Percentiles rank a stretch among this genome's conserved stretches.
These are phyloP conservation scores for Leucoma salicis DNA, from an alignment of 2,888 invertebrate species.

Conservation along the genomic window DNA sequence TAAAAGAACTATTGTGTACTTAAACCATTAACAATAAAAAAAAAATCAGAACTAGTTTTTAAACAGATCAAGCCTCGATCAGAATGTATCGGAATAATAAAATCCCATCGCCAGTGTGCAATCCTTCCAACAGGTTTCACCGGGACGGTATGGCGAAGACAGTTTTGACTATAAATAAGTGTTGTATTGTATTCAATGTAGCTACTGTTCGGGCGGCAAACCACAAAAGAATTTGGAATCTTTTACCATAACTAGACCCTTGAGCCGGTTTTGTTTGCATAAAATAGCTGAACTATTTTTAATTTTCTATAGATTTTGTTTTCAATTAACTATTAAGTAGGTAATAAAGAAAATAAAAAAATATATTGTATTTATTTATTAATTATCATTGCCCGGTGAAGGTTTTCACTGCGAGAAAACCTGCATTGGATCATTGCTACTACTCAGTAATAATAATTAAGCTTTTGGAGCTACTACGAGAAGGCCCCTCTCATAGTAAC, in stretches of 20 bases:
- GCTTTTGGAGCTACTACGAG: too few species aligned
- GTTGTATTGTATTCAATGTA: constrained; percentile 80
- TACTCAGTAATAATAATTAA: too few species aligned
- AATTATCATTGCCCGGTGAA: too few species aligned
- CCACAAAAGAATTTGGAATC: constrained; percentile 78
- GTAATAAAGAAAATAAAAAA: too few species aligned
- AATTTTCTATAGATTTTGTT: constrained; percentile 9
- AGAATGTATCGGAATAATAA: constrained; percentile 4
- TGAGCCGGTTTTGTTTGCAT: constrained; percentile 32
- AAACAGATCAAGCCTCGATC: too few species aligned
- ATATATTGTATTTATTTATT: neutral
- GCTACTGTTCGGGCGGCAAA: constrained; percentile 74
- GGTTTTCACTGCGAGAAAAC: too few species aligned
- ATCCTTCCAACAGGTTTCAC: constrained; percentile 39
- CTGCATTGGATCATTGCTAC: too few species aligned
- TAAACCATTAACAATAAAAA: too few species aligned
- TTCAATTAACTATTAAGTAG: constrained; percentile 3
- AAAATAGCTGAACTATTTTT: constrained; percentile 33
- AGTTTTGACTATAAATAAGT: constrained; percentile 82
- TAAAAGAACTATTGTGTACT: too few species aligned
- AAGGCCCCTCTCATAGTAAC: too few species aligned
- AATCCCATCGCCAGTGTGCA: constrained; percentile 32
- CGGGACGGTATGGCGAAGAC: constrained; percentile 77
- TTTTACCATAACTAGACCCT: constrained; percentile 51
- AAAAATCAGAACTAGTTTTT: too few species aligned